Base-by-base conservation (phyloP, 2,113 vertebrate species). In the Scartelaos histophorus region DNA sequence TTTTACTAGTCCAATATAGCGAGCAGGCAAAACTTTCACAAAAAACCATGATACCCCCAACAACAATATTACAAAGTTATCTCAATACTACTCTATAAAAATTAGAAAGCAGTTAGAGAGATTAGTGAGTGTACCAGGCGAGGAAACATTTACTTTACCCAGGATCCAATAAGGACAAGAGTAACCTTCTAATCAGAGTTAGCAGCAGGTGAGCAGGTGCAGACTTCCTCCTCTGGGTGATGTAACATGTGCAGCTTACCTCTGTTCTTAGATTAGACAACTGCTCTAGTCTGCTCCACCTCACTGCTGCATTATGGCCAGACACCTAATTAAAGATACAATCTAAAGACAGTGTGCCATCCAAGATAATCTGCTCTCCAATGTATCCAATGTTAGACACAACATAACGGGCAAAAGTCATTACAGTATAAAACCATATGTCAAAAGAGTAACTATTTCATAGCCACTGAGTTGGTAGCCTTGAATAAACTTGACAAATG, bases 231-330 rank as follows among this genome's bases (percentile, higher is more conserved):
- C n/a, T 64, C 61, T 38, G 17, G 65, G 66, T 82, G 78, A 85
- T 66, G 70, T 70, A 83, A 86, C 65, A 24, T 56, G 61, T 49
- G 70, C 75, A 87, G 78, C 88, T 89, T 84, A 89, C n/a, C 56
- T 58, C 77, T 86, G 78, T 76, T 47, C 53, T 80, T 79, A 77
- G 76, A 70, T 84, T 72, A 82, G 72, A 79, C 62, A 71, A 35
- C 73, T 58, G 54, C 54, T 66, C 73, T 64, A 0, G 72, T 84
- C 81, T 83, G 80, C 45, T 1, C 75, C 46, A 79, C 61, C 66
- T 71, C 69, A 78, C 25, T 77, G 79, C 79, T 78, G 57, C 62
- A 70, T 66, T 67, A 73, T 70, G 70, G 38, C 15, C 72, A 76
- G 35, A 74, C 64, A 5, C 45, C 79, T 84, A 54, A 75, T 80